Base-by-base conservation (phyloP, 2,888 invertebrate genomes). In the Eupithecia pulchellata region DNA sequence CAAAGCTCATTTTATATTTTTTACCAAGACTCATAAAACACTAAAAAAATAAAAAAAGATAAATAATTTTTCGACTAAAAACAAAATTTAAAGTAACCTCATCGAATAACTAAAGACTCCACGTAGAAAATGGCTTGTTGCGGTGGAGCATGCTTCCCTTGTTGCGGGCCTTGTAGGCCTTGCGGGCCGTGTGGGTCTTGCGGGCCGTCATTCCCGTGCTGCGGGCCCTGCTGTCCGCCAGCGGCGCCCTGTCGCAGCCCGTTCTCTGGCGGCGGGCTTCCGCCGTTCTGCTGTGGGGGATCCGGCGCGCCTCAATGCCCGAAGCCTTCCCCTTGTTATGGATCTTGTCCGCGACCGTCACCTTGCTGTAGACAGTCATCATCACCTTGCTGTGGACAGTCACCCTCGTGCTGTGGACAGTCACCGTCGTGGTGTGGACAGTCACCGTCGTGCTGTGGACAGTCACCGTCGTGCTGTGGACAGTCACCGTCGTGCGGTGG, bases 111-210 rank as follows among this genome's bases (percentile, higher is more conserved):
- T 71, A 57, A 71, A 68, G 70, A 68, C 71, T 66, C 72, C 71
- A 47, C 79, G 80, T 77, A 77, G 60, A 79, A 72, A 71, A 84
- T 82, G 79, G 69, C 82, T 67, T 82, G 83, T 68, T 82, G 82
- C 64, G 77, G 79, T 62, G 78, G 74, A 66, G 74, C 74, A 17
- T 75, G 78, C 47, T 76, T 75, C 36, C 69, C 69, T 25, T 77
- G 77, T 39, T 78, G 78, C 69, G 67, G 71, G 2, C 61, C 76
- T 39, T 78, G 78, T 67, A 66, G 70, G 0, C 64, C 76, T 34
- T 74, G 78, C 52, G 69, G 77, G 0, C 74, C 76, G 13, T 75
- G 75, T 42, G n/a, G 70, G 0, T 66, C 76, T 34, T 74, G 78
- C 52, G 69, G 77, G 0, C 74, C 76, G 13, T 75, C 74, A 42